Conservation (phyloP, 2,113 vertebrate species). For the Cryptomyrus ogoouensis region DNA sequence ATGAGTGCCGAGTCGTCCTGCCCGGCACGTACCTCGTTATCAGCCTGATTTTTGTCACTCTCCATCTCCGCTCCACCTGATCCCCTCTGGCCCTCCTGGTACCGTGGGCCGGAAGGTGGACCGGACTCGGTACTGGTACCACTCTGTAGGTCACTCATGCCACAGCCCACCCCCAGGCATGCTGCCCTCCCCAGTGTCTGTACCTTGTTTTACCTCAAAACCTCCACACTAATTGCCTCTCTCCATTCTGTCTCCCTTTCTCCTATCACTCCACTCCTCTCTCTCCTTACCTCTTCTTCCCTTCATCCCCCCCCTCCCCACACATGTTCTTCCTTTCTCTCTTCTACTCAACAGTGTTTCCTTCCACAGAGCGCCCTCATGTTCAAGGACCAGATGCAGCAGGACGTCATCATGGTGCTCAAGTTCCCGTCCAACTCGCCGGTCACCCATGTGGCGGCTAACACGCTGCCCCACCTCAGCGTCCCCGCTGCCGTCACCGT, state of each 20-base stretch:
- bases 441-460: constrained; percentile 93
- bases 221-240: constrained; percentile 57
- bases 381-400: constrained; percentile 99
- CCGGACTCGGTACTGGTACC: constrained; percentile 26
- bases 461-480: constrained; percentile 94
- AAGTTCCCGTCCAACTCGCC: constrained; percentile 99
- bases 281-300: not conserved
- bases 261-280: constrained; percentile 23
- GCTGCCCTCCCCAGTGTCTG: constrained; percentile 54
- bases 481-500: constrained; percentile 94
- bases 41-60: not conserved
- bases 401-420: constrained; percentile 99
- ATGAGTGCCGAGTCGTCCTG: not conserved
- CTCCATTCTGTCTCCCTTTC: not conserved
- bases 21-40: not conserved
- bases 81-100: constrained; percentile 29
- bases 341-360: constrained; percentile 97
- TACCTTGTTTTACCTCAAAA: constrained; percentile 60
- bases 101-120: constrained; percentile 19
- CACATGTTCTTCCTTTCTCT: constrained; percentile 28
- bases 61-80: not conserved
- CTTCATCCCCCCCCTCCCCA: not conserved
- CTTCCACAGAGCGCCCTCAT: constrained; percentile 99
- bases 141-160: constrained; percentile 25
- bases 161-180: constrained; percentile 15